phyloP scores from a whole-genome alignment of 2,797 vertebrate species.

The Denticeps clupeoides region DNA sequence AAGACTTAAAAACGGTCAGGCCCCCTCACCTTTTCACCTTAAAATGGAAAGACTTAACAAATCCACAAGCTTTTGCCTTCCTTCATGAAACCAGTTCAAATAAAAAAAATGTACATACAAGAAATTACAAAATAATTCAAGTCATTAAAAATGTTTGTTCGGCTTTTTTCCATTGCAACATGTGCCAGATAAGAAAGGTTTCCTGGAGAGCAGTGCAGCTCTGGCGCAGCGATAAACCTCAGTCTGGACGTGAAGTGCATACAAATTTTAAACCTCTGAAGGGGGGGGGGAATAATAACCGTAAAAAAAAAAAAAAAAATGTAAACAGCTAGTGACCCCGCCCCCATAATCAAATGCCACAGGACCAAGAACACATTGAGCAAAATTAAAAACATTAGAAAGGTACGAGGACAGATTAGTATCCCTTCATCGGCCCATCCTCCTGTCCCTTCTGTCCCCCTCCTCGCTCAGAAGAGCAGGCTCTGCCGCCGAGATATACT shows the following conservation, averaged over 20 bases:
- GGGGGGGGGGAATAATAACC: background rate
- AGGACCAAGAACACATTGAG: constrained; percentile 18
- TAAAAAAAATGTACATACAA: background rate
- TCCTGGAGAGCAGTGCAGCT: background rate
- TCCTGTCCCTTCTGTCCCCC: background rate
- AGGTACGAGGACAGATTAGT: constrained; percentile 22
- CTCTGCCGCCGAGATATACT: constrained; percentile 53
- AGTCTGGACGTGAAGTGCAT: constrained; percentile 1
- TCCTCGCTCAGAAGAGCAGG: constrained; percentile 46
- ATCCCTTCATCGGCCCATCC: constrained; percentile 32
- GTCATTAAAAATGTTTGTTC: background rate
- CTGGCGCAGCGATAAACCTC: background rate
- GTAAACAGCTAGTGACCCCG: constrained; percentile 27
- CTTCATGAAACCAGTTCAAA: background rate
- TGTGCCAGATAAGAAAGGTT: too few relatives aligned
- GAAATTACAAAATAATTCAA: constrained; percentile 7
- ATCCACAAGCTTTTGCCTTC: background rate
- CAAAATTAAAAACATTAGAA: constrained; percentile 13
- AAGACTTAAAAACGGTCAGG: constrained; percentile 17
- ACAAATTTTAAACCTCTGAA: constrained; percentile 1
- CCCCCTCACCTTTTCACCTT: constrained; percentile 10
- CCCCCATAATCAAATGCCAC: constrained; percentile 16
- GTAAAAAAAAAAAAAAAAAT: constrained; percentile 11
- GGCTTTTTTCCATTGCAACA: too few relatives aligned
- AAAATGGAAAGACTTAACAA: constrained; percentile 1